phyloP scores from a whole-genome alignment of 2,888 invertebrate species.

The Nephrotoma flavescens region DNA sequence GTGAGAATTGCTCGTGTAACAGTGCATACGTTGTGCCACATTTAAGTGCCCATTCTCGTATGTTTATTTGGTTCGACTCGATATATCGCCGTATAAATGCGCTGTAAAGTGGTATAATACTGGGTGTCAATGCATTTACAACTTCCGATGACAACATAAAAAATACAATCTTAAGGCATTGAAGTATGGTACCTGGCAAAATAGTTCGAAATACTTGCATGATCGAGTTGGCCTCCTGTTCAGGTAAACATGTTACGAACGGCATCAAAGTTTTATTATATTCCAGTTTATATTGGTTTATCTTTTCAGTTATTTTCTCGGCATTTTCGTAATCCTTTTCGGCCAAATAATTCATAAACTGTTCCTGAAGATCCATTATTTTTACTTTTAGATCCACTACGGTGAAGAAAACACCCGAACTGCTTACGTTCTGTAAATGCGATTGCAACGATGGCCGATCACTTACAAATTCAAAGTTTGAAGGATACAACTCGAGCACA shows the following conservation, averaged over 20 bases:
- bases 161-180: slow-evolving; percentile 40
- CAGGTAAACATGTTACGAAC: slow-evolving; percentile 18
- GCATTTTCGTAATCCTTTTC: slow-evolving; percentile 42
- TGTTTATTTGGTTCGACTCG: slow-evolving; percentile 35
- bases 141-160: slow-evolving; percentile 36
- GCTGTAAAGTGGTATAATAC: slow-evolving; percentile 31
- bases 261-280: slow-evolving; percentile 23
- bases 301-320: slow-evolving; percentile 37
- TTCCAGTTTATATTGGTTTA: slow-evolving; percentile 25
- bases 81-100: slow-evolving; percentile 34
- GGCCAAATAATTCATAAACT: slow-evolving; percentile 39
- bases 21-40: slow-evolving; percentile 60
- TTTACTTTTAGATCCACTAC: slow-evolving; percentile 41
- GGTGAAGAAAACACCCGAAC: slow-evolving; percentile 31
- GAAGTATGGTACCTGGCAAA: slow-evolving; percentile 35
- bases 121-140: slow-evolving; percentile 35
- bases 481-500: slow-evolving; percentile 42
- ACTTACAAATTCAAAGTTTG: slow-evolving; percentile 28
- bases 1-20: slow-evolving; percentile 54
- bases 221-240: slow-evolving; percentile 12
- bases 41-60: slow-evolving; percentile 51
- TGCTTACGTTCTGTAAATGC: slow-evolving; percentile 33
- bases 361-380: slow-evolving; percentile 40
- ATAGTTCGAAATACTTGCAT: slow-evolving; percentile 19
- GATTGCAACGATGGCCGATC: slow-evolving; percentile 27